A percentile compares a stretch with the other conserved stretches of the same genome.
These are phyloP conservation scores for Larimichthys polyactis DNA, from an alignment of 2,113 vertebrate species.

Conservation along the genomic window DNA sequence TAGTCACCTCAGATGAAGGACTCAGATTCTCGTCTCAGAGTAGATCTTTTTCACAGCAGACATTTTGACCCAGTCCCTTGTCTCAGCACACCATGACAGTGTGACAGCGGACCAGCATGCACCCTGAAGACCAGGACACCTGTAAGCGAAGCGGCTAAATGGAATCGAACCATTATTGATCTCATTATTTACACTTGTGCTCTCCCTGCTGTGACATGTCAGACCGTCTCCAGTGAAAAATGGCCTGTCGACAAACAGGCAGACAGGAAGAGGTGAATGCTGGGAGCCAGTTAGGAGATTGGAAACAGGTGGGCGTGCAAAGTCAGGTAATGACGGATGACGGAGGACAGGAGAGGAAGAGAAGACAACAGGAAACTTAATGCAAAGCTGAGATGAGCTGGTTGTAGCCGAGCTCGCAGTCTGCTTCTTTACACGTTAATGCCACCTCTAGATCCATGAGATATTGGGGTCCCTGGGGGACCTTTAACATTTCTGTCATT, in stretches of 20 bases:
- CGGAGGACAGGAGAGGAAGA: background rate
- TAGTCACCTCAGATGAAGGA: background rate
- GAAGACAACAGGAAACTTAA: too few relatives aligned
- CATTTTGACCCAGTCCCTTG: too few relatives aligned
- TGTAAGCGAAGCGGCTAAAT: background rate
- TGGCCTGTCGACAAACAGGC: background rate
- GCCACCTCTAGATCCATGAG: too few relatives aligned
- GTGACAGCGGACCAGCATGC: background rate
- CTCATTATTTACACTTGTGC: background rate
- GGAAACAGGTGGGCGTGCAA: background rate
- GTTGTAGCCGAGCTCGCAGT: background rate
- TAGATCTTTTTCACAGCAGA: too few relatives aligned
- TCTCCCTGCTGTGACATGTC: background rate
- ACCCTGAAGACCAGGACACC: background rate
- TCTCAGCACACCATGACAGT: too few relatives aligned
- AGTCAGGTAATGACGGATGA: background rate
- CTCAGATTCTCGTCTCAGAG: too few relatives aligned
- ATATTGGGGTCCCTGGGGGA: background rate
- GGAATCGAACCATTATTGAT: background rate
- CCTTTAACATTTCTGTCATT: background rate
- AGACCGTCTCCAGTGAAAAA: background rate
- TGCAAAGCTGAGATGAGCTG: too few relatives aligned
- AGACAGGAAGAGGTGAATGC: background rate
- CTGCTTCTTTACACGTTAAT: background rate
- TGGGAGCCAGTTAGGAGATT: background rate